Conservation (phyloP, 2,797 vertebrate species). For the Scolopax rusticola region DNA sequence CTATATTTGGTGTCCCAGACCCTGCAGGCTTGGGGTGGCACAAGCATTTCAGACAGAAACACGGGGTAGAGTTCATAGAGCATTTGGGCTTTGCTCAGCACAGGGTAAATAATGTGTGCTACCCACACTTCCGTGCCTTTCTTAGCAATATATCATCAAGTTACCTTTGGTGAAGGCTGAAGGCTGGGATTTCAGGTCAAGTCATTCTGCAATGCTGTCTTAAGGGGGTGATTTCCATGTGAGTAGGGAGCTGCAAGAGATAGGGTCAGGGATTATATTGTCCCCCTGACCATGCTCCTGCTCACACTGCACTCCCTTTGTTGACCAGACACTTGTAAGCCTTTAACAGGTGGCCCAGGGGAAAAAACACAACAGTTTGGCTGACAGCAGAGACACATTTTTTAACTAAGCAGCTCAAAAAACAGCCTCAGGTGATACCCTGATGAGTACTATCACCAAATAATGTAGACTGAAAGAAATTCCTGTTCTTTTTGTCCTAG, state of each 20-base stretch:
- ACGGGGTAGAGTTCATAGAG: not conserved
- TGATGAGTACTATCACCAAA: not conserved
- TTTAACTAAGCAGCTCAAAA: not conserved
- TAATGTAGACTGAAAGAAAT: not conserved
- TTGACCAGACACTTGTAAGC: not conserved
- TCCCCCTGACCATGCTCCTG: rapidly evolving
- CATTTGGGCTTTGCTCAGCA: not conserved
- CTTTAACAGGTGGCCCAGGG: not conserved
- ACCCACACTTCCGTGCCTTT: rapidly evolving
- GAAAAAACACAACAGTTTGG: not conserved
- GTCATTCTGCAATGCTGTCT: not conserved
- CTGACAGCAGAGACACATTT: not conserved
- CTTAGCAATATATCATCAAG: not conserved
- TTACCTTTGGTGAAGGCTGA: not conserved
- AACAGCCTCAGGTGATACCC: not conserved
- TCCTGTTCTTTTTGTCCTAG: not conserved
- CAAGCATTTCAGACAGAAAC: not conserved
- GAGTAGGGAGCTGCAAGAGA: not conserved
- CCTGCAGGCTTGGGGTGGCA: not conserved
- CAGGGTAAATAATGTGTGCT: not conserved
- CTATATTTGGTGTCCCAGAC: not conserved
- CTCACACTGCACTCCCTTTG: not conserved
- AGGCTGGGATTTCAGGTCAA: not conserved
- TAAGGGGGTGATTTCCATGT: not conserved
- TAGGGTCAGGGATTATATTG: not conserved